Evolutionary conservation across 2,113 vertebrate species (phyloP), one percentile per base, ranked within the genome.

Genomic region (Odontesthes bonariensis): DNA sequence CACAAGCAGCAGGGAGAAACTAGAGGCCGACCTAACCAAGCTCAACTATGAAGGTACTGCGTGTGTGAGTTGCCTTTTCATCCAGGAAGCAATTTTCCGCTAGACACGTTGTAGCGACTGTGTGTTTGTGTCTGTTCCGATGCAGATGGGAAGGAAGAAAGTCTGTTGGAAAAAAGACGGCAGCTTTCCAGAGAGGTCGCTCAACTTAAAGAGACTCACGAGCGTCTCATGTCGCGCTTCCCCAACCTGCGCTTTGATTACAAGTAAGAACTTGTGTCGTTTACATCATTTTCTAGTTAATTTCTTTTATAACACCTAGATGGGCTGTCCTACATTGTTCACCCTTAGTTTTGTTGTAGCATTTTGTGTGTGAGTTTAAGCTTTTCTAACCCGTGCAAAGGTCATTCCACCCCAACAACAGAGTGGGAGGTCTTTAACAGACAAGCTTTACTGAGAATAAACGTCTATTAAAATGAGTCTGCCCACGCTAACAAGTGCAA

Each of bases 181-280:
- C 88, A 89, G 23, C 69, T 98, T 56, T 92, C 90, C 64, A 85
- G 68, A 69, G 95, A 95, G 19, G 93, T 95, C 10, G 69, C 60
- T 56, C 86, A 5, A 0, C 87, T 98, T 33, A 96, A 93, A 81
- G 95, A 96, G 84, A 84, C 66, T 1, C 90, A 93, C 38, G 98
- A 98, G 83, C 75, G 84, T 7, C 94, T 97, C 27, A 85, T 94
- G 86, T 93, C 94, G n/a, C 96, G 86, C 59, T 97, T 97, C 91
- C 97, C 97, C 44, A 94, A 94, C 73, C 93, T 99, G 67, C 94
- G 83, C 19, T 98, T 99, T 77, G 94, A 95, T n/a, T 99, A 99
- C 94, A 96, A 70, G 98, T 99, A 94, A 94, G 91, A 54, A n/a
- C 47, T 61, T 5, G 35, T 27, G 27, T 27, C 27, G 27, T 27